These are phyloP conservation scores for Eupithecia inturbata DNA, from an alignment of 2,888 invertebrate genomes.

Conservation along the genomic window DNA sequence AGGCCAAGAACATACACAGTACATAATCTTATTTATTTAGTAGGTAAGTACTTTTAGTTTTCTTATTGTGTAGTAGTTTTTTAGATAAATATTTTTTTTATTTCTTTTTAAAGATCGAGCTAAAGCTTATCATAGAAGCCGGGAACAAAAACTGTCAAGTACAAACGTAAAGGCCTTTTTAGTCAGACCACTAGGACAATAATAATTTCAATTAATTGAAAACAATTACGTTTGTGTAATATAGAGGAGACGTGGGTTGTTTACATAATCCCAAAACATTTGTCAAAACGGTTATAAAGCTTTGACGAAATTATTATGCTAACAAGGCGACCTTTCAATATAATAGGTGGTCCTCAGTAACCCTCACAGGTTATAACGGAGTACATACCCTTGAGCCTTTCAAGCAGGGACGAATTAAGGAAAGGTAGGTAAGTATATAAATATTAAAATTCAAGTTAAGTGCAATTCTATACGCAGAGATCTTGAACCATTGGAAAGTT, in stretches of 20 bases:
- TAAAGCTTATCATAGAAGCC: not conserved
- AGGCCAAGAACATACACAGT: no score
- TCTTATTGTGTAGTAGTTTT: no score
- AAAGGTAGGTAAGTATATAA: not conserved
- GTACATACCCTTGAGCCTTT: constrained; percentile 13
- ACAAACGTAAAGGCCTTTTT: not conserved
- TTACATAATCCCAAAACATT: constrained; percentile 33
- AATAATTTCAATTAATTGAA: not conserved
- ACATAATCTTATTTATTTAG: no score
- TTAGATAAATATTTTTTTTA: no score
- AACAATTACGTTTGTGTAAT: constrained; percentile 2
- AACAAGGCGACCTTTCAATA: constrained; percentile 61
- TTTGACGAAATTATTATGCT: constrained; percentile 63
- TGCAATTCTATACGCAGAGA: no score
- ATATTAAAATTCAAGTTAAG: not conserved
- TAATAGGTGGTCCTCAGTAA: constrained; percentile 67
- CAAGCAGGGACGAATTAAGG: constrained; percentile 15
- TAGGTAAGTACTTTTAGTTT: no score
- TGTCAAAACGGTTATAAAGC: constrained; percentile 44
- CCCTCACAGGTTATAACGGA: constrained; percentile 37
- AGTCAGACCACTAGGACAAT: not conserved
- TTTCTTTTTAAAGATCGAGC: no score
- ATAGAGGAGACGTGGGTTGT: constrained; percentile 4
- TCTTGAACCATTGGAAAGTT: not conserved
- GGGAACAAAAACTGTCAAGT: not conserved